A percentile compares a stretch with the other conserved stretches of the same genome.
Conservation (phyloP, 2,888 invertebrate species). For the Stenichneumon culpator region DNA sequence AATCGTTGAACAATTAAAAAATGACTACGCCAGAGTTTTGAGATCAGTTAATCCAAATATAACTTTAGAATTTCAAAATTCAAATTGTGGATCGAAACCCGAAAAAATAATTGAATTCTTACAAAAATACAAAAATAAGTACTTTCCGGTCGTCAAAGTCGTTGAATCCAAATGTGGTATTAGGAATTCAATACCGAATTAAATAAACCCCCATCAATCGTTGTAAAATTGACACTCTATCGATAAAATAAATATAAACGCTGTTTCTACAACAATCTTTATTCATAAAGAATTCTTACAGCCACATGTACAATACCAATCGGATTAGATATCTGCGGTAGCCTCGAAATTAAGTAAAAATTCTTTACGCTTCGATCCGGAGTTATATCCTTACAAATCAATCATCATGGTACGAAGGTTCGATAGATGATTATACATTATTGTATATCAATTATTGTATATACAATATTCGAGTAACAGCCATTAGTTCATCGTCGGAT, state of each 20-base stretch:
- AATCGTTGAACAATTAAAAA: too few species aligned
- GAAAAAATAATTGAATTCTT: too few species aligned
- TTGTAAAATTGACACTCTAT: background rate
- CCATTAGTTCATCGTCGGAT: conserved; percentile 52
- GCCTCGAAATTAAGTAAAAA: conserved; percentile 75
- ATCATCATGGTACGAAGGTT: conserved; percentile 80
- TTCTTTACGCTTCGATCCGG: conserved; percentile 78
- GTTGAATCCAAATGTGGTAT: too few species aligned
- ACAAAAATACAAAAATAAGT: too few species aligned
- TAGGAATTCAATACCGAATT: background rate
- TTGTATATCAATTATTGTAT: conserved; percentile 74
- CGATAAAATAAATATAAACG: conserved; percentile 18
- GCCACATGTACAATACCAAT: conserved; percentile 84
- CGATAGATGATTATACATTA: conserved; percentile 78
- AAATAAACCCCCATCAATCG: background rate
- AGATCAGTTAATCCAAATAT: too few species aligned
- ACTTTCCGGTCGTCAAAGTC: too few species aligned
- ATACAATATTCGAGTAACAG: conserved; percentile 80
- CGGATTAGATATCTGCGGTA: conserved; percentile 80
- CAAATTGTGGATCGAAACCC: too few species aligned
- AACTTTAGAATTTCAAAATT: too few species aligned
- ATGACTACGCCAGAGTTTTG: too few species aligned
- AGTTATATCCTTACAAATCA: conserved; percentile 81
- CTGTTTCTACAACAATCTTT: conserved; percentile 84
- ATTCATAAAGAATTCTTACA: conserved; percentile 84